phyloP scores from a whole-genome alignment of 1,140 invertebrate genomes.

The Idris sp. region DNA sequence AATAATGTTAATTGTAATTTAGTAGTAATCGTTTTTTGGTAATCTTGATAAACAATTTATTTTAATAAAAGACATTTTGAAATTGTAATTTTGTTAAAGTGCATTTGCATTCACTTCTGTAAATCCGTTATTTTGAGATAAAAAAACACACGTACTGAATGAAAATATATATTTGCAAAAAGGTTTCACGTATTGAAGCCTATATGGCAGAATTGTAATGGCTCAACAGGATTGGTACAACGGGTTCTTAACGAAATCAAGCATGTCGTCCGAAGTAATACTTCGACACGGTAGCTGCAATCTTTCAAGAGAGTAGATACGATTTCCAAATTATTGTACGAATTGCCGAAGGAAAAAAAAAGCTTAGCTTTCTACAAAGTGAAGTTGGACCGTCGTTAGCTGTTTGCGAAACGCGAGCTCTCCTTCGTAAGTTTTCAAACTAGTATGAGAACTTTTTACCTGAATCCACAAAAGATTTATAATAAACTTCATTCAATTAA shows the following conservation, averaged over 20 bases:
- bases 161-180: constrained; percentile 23
- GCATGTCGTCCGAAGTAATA: constrained; percentile 56
- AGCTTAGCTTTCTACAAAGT: constrained; percentile 62
- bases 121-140: not conserved
- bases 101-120: too few relatives aligned
- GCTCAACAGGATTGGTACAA: constrained; percentile 57
- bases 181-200: constrained; percentile 44
- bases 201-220: constrained; percentile 51
- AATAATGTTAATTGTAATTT: too few relatives aligned
- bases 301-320: constrained; percentile 57
- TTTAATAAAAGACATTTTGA: too few relatives aligned
- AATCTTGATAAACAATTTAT: too few relatives aligned
- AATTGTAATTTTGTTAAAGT: too few relatives aligned
- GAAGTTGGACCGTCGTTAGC: constrained; percentile 50
- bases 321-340: constrained; percentile 64
- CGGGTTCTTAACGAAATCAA: constrained; percentile 59
- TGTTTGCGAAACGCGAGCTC: constrained; percentile 52
- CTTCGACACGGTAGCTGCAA: constrained; percentile 63
- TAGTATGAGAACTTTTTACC: constrained; percentile 35
- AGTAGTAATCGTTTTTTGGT: too few relatives aligned
- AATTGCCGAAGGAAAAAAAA: constrained; percentile 53
- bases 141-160: not conserved
- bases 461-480: constrained; percentile 5
- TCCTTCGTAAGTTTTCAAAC: constrained; percentile 43
- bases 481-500: not conserved